Evolutionary conservation across 1,140 invertebrate genomes (phyloP).

Genomic region (Zaprionus kolodkinae): DNA sequence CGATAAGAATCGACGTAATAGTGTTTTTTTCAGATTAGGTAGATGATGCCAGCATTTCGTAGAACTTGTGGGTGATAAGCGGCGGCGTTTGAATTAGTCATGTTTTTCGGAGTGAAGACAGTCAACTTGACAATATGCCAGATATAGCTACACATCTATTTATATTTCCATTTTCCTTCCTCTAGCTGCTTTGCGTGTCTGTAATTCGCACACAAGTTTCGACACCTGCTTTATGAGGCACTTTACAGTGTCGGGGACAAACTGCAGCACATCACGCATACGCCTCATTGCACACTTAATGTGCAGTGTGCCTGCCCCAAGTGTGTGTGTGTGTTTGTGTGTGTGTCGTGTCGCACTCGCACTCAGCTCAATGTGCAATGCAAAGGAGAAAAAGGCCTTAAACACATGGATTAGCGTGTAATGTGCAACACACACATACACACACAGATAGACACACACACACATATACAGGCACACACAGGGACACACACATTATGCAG

Average conservation of each 20-base stretch:
- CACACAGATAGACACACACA: slow-evolving; percentile 22
- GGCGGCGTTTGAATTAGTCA: background rate
- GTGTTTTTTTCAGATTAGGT: background rate
- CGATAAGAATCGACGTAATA: background rate
- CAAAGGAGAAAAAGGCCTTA: slow-evolving; percentile 50
- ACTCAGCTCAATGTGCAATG: slow-evolving; percentile 13
- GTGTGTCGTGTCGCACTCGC: too few species aligned
- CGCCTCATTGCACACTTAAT: slow-evolving; percentile 54
- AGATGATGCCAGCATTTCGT: background rate
- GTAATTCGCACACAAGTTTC: slow-evolving; percentile 19
- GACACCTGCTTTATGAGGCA: slow-evolving; percentile 28
- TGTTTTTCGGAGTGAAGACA: background rate
- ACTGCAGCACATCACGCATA: slow-evolving; percentile 54
- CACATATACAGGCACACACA: slow-evolving; percentile 29
- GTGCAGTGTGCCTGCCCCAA: slow-evolving; percentile 41
- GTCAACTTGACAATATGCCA: background rate
- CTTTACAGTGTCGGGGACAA: slow-evolving; percentile 7
- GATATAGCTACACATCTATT: background rate
- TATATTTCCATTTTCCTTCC: background rate
- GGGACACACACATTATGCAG: slow-evolving; percentile 43
- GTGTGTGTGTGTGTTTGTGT: too few species aligned
- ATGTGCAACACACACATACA: slow-evolving; percentile 55
- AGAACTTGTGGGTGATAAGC: too few species aligned
- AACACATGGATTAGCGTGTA: slow-evolving; percentile 77
- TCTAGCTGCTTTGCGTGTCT: slow-evolving; percentile 1